Base-by-base conservation (phyloP, 2,888 invertebrate species). In the Archips crataeganus region DNA sequence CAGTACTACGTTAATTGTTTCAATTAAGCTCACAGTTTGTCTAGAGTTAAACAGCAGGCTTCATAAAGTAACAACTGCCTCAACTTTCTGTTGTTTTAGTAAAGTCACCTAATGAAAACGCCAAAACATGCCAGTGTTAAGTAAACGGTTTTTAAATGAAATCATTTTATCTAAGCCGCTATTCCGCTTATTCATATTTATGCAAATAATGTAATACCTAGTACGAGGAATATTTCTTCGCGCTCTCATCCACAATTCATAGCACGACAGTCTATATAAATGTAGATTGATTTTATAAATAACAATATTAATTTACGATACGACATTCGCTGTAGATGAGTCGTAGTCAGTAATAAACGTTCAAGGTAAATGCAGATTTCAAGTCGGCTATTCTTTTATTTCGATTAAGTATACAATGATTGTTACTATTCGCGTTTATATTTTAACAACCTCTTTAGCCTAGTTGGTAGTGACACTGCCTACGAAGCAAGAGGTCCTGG, bases 101-200 rank as follows among this genome's bases (percentile, higher is more conserved):
- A 9, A 23, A 9, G 15, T 23, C 6, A 39, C 39, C 39, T 54
- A 54, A 15, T 1, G 9, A 54, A 54, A 1, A 23, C 23, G 1
- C 23, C 23, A 23, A 23, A 54, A 9, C 15, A 0, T 15, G 23
- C 9, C 0, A 8, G 9, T 6, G 15, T 47, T 47, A 47, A 47
- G 47, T 51, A n/a, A 54, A 15, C 54, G 11, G 42, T 42, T 67
- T 67, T 15, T 11, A 54, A 54, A 63, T 15, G 23, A 65, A 51
- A 65, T 13, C 54, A 23, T 6, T 34, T 15, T 47, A 60, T 47
- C 32, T 51, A 32, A 60, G 49, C 71, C 66, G 59, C 11, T 13
- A 45, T 67, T 67, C 71, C 66, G 15, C 67, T 62, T 71, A 66
- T 45, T 62, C 54, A 72, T 72, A 47, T 49, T 57, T 72, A 72